Conservation (phyloP, 1,140 invertebrate species). For the Procambarus virginalis region DNA sequence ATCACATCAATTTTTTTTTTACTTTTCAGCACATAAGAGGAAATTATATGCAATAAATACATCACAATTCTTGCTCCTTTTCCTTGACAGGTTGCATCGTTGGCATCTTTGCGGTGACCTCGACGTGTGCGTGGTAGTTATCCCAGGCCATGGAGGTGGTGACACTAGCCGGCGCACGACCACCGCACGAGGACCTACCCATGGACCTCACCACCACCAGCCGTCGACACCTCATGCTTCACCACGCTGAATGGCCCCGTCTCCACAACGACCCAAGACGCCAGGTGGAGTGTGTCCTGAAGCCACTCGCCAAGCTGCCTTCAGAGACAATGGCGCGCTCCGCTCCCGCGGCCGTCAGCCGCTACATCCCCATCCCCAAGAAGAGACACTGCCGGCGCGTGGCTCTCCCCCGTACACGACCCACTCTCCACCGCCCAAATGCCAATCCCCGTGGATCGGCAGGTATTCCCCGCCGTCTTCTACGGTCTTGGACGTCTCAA, state of each 20-base stretch:
- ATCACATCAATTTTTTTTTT: too few relatives aligned
- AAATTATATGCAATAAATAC: neutral
- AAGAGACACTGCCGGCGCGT: conserved; percentile 15
- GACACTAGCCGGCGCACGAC: conserved; percentile 10
- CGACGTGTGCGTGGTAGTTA: conserved; percentile 20
- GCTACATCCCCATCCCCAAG: conserved; percentile 40
- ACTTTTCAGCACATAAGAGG: neutral
- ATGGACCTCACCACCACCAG: conserved; percentile 46
- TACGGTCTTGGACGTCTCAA: neutral
- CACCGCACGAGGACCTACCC: conserved; percentile 45
- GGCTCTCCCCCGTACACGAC: neutral
- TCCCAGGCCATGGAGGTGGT: conserved; percentile 45
- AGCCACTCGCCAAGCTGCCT: neutral
- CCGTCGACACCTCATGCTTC: neutral
- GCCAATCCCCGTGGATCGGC: neutral
- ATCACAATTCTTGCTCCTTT: conserved; percentile 19
- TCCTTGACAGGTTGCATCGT: conserved; percentile 9
- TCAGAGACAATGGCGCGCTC: neutral
- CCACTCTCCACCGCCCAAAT: neutral
- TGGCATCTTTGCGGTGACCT: neutral
- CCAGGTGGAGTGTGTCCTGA: neutral
- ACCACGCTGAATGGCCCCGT: conserved; percentile 5
- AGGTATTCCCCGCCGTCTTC: conserved; percentile 2
- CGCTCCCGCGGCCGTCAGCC: neutral
- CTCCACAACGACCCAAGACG: neutral